These are phyloP conservation scores for Girardia tigrina DNA, from an alignment of 2,888 invertebrate species.

Conservation along the genomic window DNA sequence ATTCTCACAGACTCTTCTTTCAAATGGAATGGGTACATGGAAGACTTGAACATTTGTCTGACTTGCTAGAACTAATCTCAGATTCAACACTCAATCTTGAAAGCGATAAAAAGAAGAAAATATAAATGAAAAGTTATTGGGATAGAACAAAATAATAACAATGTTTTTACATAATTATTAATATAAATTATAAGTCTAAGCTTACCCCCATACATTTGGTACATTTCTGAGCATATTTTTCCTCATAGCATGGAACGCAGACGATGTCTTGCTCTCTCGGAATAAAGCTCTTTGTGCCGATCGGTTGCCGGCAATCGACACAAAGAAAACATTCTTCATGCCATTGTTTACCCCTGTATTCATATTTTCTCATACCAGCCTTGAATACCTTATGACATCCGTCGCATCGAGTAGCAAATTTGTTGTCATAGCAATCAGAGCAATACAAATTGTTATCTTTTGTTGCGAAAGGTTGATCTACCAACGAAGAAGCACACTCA, in stretches of 20 bases:
- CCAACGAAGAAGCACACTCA: conserved; percentile 85
- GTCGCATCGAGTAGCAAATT: conserved; percentile 96
- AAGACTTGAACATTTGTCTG: not conserved
- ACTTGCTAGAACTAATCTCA: too few relatives aligned
- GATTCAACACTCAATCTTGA: too few relatives aligned
- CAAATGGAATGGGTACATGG: too few relatives aligned
- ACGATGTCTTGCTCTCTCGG: conserved; percentile 94
- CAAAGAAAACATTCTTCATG: conserved; percentile 99
- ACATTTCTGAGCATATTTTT: conserved; percentile 92
- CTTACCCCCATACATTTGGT: conserved; percentile 88
- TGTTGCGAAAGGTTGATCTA: conserved; percentile 97
- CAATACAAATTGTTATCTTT: conserved; percentile 99
- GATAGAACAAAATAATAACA: not conserved
- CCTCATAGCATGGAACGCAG: conserved; percentile 90
- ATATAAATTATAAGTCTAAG: not conserved
- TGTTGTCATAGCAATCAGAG: conserved; percentile 95
- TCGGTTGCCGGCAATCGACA: conserved; percentile 82
- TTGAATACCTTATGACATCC: conserved; percentile 69
- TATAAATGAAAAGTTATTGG: not conserved
- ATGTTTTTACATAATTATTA: not conserved
- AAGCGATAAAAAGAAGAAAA: too few relatives aligned
- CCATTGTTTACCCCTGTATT: conserved; percentile 99
- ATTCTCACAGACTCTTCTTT: too few relatives aligned
- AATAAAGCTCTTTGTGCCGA: conserved; percentile 93
- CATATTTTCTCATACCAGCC: conserved; percentile 85